These are phyloP conservation scores for Hipposideros armiger DNA, from an alignment of 2,113 vertebrate genomes.

Conservation along the genomic window DNA sequence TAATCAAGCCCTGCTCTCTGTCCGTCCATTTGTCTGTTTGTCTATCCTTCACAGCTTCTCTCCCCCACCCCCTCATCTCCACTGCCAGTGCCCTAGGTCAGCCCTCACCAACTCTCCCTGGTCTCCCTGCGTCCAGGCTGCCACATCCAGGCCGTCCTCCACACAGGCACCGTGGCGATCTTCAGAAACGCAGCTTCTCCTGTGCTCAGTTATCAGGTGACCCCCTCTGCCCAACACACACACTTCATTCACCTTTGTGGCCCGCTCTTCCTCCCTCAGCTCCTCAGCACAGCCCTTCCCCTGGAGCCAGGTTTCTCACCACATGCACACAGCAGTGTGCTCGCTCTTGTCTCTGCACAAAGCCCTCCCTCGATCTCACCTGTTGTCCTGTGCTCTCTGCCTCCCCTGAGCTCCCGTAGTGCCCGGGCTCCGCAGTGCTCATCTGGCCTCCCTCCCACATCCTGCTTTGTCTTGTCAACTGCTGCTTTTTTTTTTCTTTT, in stretches of 20 bases:
- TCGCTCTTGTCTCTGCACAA: constrained; percentile 4
- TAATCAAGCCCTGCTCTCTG: constrained; percentile 13
- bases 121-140: neutral
- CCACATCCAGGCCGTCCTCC: neutral
- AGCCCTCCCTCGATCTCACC: neutral
- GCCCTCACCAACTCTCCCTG: neutral
- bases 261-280: constrained; percentile 20
- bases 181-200: neutral
- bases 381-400: constrained; percentile 1
- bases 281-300: neutral
- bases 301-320: neutral
- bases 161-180: neutral
- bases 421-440: neutral
- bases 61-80: neutral
- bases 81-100: neutral
- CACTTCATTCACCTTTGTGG: neutral
- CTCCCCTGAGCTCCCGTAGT: neutral
- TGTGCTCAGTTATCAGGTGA: neutral
- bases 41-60: neutral
- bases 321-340: neutral
- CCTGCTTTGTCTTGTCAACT: constrained; percentile 22
- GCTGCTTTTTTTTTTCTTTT: neutral
- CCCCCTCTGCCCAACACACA: neutral
- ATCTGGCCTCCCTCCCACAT: neutral
- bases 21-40: neutral